Percentiles rank a stretch among this genome's conserved stretches.
Conservation (phyloP, 1,140 invertebrate genomes). For the Dufourea novaeangliae region DNA sequence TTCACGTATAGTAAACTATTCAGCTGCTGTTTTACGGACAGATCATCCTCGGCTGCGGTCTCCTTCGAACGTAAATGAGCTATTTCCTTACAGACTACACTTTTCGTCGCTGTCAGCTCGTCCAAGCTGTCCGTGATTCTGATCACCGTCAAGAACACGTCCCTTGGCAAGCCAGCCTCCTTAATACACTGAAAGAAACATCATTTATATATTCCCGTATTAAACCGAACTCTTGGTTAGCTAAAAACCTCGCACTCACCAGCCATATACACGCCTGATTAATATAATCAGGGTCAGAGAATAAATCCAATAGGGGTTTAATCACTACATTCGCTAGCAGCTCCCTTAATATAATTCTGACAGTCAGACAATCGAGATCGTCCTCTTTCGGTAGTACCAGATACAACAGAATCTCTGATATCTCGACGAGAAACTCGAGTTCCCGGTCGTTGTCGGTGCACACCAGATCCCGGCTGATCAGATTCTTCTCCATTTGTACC, state of each 20-base stretch:
- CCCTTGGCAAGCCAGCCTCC: conserved; percentile 88
- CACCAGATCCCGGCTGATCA: conserved; percentile 86
- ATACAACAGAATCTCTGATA: conserved; percentile 93
- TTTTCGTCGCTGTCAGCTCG: conserved; percentile 90
- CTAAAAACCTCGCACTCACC: conserved; percentile 83
- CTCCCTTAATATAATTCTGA: conserved; percentile 90
- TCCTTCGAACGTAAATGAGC: conserved; percentile 90
- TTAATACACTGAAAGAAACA: conserved; percentile 86
- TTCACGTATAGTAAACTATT: conserved; percentile 92
- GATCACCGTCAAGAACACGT: conserved; percentile 91
- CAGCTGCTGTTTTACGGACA: conserved; percentile 93
- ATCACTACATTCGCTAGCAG: conserved; percentile 91
- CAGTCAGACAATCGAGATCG: conserved; percentile 91
- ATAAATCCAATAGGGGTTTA: conserved; percentile 88
- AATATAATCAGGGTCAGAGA: conserved; percentile 97
- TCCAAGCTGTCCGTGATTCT: conserved; percentile 89
- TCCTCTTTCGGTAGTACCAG: conserved; percentile 91
- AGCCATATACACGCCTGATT: conserved; percentile 95
- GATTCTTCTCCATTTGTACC: conserved; percentile 90
- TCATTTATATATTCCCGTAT: neutral
- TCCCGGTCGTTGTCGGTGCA: conserved; percentile 85
- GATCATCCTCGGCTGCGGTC: conserved; percentile 91
- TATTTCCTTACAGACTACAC: conserved; percentile 91
- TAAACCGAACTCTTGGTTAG: neutral
- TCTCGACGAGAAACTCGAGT: conserved; percentile 90